Evolutionary conservation across 2,888 invertebrate species (phyloP).

Genomic region (Epinotia brunnichana): DNA sequence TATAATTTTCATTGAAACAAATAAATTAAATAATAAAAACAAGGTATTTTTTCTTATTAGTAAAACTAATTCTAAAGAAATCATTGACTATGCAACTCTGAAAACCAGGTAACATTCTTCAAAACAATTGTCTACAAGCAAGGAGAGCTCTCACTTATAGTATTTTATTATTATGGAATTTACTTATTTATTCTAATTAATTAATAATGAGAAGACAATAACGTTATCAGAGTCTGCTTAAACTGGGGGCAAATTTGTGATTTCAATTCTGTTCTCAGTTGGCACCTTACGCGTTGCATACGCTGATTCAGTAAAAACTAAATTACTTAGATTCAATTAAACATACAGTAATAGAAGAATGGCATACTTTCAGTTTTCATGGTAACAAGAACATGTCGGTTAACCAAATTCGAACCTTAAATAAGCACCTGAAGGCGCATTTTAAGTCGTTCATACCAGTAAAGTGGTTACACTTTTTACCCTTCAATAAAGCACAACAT

Average conservation of each 20-base stretch:
- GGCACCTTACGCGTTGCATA: slow-evolving; percentile 18
- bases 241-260: slow-evolving; percentile 8
- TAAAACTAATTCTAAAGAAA: slow-evolving; percentile 77
- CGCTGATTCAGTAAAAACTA: slow-evolving; percentile 13
- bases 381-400: slow-evolving; percentile 23
- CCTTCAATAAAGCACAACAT: not conserved
- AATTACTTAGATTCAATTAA: slow-evolving; percentile 9
- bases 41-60: slow-evolving; percentile 79
- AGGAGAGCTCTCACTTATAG: slow-evolving; percentile 79
- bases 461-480: not conserved
- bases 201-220: slow-evolving; percentile 71
- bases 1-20: slow-evolving; percentile 82
- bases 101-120: slow-evolving; percentile 78
- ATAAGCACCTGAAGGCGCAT: not conserved
- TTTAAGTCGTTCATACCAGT: not conserved
- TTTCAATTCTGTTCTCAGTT: slow-evolving; percentile 20
- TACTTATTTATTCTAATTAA: slow-evolving; percentile 79
- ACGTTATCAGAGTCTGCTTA: slow-evolving; percentile 64
- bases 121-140: slow-evolving; percentile 81
- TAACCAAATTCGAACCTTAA: slow-evolving; percentile 2
- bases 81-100: slow-evolving; percentile 79
- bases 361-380: slow-evolving; percentile 14
- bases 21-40: slow-evolving; percentile 82
- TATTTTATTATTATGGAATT: slow-evolving; percentile 79
- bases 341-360: slow-evolving; percentile 19